Conservation (phyloP, 2,888 invertebrate species). For the Bibio marci region DNA sequence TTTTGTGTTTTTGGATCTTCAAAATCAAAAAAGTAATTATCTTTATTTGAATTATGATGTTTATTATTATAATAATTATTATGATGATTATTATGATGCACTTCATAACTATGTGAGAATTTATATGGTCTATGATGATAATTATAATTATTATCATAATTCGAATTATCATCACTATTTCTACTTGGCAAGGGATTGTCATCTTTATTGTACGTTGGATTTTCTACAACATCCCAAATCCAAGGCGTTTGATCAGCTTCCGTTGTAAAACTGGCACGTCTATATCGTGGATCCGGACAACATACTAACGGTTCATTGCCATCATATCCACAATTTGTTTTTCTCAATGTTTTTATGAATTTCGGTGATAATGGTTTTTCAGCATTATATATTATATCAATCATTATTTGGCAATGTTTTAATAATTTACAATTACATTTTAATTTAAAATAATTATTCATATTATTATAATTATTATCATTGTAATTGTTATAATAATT, state of each 20-base stretch:
- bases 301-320: conserved; percentile 18
- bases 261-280: neutral
- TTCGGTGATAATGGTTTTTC: conserved; percentile 12
- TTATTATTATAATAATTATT: neutral
- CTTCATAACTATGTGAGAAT: conserved; percentile 1
- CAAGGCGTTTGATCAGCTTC: conserved; percentile 16
- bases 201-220: neutral
- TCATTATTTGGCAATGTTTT: conserved; percentile 18
- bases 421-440: conserved; percentile 20
- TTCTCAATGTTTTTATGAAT: conserved; percentile 14
- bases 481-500: neutral
- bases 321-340: conserved; percentile 19
- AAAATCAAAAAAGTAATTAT: conserved; percentile 10
- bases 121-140: neutral
- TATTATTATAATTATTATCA: neutral
- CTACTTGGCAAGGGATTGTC: neutral
- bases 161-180: conserved; percentile 1
- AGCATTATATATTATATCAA: conserved; percentile 14
- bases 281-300: conserved; percentile 13
- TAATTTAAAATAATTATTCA: conserved; percentile 12
- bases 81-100: neutral
- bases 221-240: conserved; percentile 19
- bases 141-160: neutral
- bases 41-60: neutral
- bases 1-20: conserved; percentile 19